Conservation (phyloP, 1,140 invertebrate species). For the Chrysomallon squamiferum region DNA sequence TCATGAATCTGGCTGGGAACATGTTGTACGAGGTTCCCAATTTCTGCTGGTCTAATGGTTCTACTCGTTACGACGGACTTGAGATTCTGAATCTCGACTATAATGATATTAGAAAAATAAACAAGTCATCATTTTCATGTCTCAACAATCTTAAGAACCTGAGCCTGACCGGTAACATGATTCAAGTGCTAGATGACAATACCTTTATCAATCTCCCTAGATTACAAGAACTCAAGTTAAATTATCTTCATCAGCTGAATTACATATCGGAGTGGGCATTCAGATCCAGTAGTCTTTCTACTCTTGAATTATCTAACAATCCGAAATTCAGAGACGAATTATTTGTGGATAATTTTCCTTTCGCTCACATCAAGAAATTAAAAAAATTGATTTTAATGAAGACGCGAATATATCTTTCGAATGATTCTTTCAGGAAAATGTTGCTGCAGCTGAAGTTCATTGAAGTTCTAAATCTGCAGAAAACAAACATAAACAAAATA, state of each 20-base stretch:
- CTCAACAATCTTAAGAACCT: constrained; percentile 1
- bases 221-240: constrained; percentile 1
- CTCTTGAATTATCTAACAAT: constrained; percentile 10
- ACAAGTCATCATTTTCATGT: background rate
- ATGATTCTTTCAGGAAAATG: background rate
- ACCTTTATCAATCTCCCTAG: constrained; percentile 6
- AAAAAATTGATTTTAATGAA: background rate
- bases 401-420: background rate
- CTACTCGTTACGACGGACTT: background rate
- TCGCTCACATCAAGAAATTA: background rate
- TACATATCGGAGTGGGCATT: constrained; percentile 6
- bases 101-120: background rate
- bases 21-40: background rate
- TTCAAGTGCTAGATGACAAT: background rate
- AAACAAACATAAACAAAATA: background rate
- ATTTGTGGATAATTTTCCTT: constrained; percentile 3
- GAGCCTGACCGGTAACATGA: background rate
- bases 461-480: background rate
- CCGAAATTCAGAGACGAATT: background rate
- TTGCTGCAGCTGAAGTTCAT: background rate
- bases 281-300: constrained; percentile 5
- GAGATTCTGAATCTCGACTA: background rate
- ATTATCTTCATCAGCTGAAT: background rate
- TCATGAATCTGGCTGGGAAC: background rate
- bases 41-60: background rate